Conservation (phyloP, 2,888 invertebrate species). For the Cordilura impudica region DNA sequence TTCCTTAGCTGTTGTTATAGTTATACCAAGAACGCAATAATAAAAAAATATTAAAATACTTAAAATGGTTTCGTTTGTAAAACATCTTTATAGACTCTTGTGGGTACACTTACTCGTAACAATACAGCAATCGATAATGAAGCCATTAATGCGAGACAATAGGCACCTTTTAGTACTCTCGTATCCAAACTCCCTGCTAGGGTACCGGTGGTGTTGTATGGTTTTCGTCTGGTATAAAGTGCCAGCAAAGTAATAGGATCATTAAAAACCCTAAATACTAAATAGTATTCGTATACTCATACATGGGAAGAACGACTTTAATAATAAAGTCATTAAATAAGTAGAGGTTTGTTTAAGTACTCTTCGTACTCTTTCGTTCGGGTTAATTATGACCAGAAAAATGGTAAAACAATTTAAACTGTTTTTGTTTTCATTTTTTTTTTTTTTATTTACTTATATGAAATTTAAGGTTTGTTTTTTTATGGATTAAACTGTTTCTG, state of each 20-base stretch:
- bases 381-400: constrained; percentile 33
- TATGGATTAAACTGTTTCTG: neutral
- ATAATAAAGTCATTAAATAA: constrained; percentile 50
- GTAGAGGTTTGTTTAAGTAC: constrained; percentile 7
- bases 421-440: neutral
- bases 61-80: neutral
- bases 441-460: neutral
- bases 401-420: constrained; percentile 13
- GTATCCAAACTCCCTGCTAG: neutral
- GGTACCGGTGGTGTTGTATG: neutral
- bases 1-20: neutral
- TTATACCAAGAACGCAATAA: constrained; percentile 19
- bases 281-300: constrained; percentile 16
- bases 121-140: constrained; percentile 55
- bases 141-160: constrained; percentile 54
- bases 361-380: neutral
- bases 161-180: constrained; percentile 41
- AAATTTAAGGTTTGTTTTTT: neutral
- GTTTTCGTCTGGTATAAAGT: neutral
- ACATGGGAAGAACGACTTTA: constrained; percentile 7
- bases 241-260: neutral
- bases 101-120: constrained; percentile 1
- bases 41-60: constrained; percentile 6
- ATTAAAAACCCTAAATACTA: neutral
- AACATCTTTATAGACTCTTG: neutral